Conservation (phyloP, 2,888 invertebrate genomes). For the Schrankia costaestrigalis region DNA sequence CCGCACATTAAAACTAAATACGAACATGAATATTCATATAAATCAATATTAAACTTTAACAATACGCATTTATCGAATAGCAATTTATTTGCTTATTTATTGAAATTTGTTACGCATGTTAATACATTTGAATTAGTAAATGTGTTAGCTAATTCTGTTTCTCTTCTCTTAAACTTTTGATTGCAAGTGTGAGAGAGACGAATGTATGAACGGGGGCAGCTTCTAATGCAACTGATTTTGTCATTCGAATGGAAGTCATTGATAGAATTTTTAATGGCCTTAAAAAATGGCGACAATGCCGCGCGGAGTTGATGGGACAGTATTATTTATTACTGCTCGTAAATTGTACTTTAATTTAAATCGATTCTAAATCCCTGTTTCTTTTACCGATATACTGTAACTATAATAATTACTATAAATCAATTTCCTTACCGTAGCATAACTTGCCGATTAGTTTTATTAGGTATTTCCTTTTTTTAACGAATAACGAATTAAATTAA, state of each 20-base stretch:
- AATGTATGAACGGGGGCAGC: slow-evolving; percentile 36
- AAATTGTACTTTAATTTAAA: slow-evolving; percentile 76
- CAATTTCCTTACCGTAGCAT: slow-evolving; percentile 45
- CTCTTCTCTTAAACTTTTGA: slow-evolving; percentile 36
- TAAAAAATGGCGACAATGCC: slow-evolving; percentile 75
- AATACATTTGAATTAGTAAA: slow-evolving; percentile 51
- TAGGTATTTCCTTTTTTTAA: too few relatives aligned
- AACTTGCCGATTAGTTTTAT: slow-evolving; percentile 25
- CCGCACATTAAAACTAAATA: slow-evolving; percentile 55
- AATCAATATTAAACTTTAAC: slow-evolving; percentile 72
- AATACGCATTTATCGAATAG: slow-evolving; percentile 70
- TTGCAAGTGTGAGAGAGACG: slow-evolving; percentile 51
- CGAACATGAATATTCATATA: slow-evolving; percentile 78
- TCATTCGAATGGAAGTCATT: slow-evolving; percentile 65
- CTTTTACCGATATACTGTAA: slow-evolving; percentile 58
- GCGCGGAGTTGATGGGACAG: slow-evolving; percentile 59
- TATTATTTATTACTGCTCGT: slow-evolving; percentile 73
- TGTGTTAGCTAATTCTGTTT: slow-evolving; percentile 46
- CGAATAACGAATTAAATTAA: too few relatives aligned
- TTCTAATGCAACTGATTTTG: slow-evolving; percentile 62
- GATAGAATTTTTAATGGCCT: slow-evolving; percentile 77
- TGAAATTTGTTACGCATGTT: slow-evolving; percentile 75
- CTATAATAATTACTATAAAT: slow-evolving; percentile 67
- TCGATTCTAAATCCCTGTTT: slow-evolving; percentile 63
- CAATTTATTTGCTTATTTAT: slow-evolving; percentile 79